Percentiles rank a stretch among this genome's conserved stretches.
Conservation (phyloP, 2,113 vertebrate genomes). For the Gavialis gangeticus region DNA sequence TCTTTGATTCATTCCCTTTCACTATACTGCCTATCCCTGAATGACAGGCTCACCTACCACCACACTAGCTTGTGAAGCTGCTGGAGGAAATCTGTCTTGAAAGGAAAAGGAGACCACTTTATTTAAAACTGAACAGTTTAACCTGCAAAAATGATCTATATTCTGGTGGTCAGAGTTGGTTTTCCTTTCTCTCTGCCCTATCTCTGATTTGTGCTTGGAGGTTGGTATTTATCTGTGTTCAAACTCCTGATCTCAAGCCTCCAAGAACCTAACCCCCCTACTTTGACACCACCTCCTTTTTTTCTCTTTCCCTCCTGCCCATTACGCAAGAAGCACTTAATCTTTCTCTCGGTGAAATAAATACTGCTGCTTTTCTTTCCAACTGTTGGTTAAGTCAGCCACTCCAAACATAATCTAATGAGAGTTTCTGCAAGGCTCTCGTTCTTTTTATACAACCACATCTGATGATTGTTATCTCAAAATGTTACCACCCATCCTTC, state of each 20-base stretch:
- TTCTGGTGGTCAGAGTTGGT: fast-evolving
- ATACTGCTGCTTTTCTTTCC: neutral
- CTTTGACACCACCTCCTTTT: neutral
- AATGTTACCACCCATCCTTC: slow-evolving; percentile 67
- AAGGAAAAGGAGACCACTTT: fast-evolving
- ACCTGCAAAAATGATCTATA: neutral
- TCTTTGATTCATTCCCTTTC: slow-evolving; percentile 21
- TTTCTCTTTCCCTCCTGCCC: neutral
- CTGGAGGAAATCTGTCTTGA: neutral
- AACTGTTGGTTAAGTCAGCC: neutral
- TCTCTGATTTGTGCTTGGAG: neutral
- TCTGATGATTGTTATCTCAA: slow-evolving; percentile 4
- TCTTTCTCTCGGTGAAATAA: neutral
- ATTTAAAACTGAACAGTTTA: neutral
- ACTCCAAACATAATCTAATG: neutral
- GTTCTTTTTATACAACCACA: slow-evolving; percentile 37
- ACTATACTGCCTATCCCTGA: neutral
- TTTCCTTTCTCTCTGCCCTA: neutral
- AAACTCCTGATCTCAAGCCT: neutral
- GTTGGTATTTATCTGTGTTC: neutral
- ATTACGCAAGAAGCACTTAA: neutral
- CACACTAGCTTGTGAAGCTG: neutral
- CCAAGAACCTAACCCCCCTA: neutral
- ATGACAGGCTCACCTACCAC: slow-evolving; percentile 12
- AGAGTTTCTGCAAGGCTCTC: neutral